Percentiles rank a stretch among this genome's conserved stretches.
Evolutionary conservation across 1,140 invertebrate genomes (phyloP).

Genomic region (Drosophila nigrodunni): DNA sequence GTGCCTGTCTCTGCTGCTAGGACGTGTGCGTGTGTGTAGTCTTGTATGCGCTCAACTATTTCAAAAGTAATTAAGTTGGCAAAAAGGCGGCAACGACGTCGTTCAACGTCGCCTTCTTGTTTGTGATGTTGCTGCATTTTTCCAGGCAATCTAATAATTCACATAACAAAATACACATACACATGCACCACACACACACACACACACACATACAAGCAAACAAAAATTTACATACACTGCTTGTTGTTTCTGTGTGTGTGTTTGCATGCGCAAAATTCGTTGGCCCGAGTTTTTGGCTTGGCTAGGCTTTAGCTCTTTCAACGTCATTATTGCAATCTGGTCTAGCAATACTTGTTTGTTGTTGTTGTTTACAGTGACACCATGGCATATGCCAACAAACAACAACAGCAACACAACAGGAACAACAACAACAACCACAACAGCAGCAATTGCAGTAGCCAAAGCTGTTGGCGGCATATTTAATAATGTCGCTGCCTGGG

Average conservation of each 20-base stretch:
- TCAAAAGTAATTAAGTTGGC: slow-evolving; percentile 79
- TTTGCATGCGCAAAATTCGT: slow-evolving; percentile 47
- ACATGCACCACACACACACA: slow-evolving; percentile 16
- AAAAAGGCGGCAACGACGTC: slow-evolving; percentile 63
- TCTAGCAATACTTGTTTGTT: slow-evolving; percentile 21
- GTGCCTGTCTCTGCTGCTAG: slow-evolving; percentile 7
- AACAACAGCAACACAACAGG: slow-evolving; percentile 2
- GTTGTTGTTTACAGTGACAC: slow-evolving; percentile 45
- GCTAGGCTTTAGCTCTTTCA: slow-evolving; percentile 22
- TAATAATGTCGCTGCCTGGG: slow-evolving; percentile 43
- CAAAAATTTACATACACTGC: slow-evolving; percentile 6
- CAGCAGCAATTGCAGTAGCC: slow-evolving; percentile 10
- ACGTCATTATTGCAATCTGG: slow-evolving; percentile 49
- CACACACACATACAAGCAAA: no score
- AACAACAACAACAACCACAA: background rate
- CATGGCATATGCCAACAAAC: slow-evolving; percentile 44
- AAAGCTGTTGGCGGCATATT: slow-evolving; percentile 27
- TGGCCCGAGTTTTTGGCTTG: slow-evolving; percentile 34
- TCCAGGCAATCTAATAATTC: slow-evolving; percentile 80
- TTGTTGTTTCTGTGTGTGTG: slow-evolving; percentile 34
- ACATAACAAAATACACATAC: slow-evolving; percentile 46
- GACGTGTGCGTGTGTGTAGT: slow-evolving; percentile 12
- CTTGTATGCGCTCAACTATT: slow-evolving; percentile 66
- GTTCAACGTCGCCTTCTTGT: slow-evolving; percentile 31
- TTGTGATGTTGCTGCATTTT: slow-evolving; percentile 57